phyloP scores from a whole-genome alignment of 2,113 vertebrate genomes.

The Mormyrus lacerda region DNA sequence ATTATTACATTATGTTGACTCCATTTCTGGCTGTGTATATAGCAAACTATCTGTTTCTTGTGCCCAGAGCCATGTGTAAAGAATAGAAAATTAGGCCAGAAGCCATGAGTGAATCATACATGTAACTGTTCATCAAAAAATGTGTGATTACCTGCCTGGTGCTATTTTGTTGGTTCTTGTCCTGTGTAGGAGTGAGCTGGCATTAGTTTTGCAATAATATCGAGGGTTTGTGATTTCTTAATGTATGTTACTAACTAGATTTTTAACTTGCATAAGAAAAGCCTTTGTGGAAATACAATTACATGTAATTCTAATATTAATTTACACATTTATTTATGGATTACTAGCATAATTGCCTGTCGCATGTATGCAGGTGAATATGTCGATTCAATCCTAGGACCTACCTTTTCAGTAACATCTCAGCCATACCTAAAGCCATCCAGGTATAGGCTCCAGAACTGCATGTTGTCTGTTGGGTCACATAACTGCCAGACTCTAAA shows the following conservation, averaged over 20 bases:
- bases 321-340: neutral
- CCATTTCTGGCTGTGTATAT: slow-evolving; percentile 5
- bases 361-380: neutral
- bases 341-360: neutral
- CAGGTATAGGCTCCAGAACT: neutral
- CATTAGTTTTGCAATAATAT: neutral
- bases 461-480: neutral
- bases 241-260: neutral
- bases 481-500: neutral
- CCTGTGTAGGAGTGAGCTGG: neutral
- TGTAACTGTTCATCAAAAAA: neutral
- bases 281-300: neutral
- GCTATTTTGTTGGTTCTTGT: neutral
- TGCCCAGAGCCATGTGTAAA: neutral
- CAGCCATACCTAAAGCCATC: neutral
- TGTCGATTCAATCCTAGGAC: neutral
- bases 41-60: neutral
- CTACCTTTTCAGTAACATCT: neutral
- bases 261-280: neutral
- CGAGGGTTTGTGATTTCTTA: neutral
- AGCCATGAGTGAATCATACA: neutral
- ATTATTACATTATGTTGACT: neutral
- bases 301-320: neutral
- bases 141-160: neutral
- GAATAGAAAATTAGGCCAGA: neutral